Evolutionary conservation across 2,888 invertebrate species (phyloP), one percentile per base, ranked within the genome.

Genomic region (Notocelia uddmanniana): DNA sequence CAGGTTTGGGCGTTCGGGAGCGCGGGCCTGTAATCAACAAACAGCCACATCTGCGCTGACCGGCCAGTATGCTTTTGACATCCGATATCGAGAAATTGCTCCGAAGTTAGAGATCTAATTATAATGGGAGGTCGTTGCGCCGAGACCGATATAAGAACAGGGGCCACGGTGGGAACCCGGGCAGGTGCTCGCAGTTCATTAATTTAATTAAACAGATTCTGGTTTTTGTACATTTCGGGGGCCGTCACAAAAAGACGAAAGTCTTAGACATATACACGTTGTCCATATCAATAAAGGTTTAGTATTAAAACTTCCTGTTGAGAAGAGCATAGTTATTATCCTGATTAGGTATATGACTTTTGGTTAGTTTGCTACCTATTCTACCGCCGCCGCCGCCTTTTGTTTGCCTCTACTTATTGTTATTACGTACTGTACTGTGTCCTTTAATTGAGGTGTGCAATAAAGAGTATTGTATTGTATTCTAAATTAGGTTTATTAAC

Each of bases 161-260:
- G n/a, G 26, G 26, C n/a, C 3, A 1, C 55, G 63, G 31, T 34
- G 66, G 66, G 59, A 62, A 37, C 70, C 58, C 45, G 41, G 21
- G 60, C 54, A 52, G 60, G 60, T 59, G 66, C 69, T 45, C 54
- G 54, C 48, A 59, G 66, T 52, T 52, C 64, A 37, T 66, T 66
- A 45, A 62, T 31, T 55, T 68, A 37, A 70, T 70, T 70, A 70
- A 57, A 45, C 69, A 23, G 62, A 69, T 58, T 26, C 66, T 21
- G 58, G 52, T 71, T 71, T 66, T 70, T 41, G 63, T 50, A 50
- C 19, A 21, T 15, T 19, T 34, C 34, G 18, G 31, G 31, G 18
- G 21, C 8, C 6, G n/a, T 23, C 23, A 34, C 10, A 64, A 34
- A 63, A 64, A 64, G 37, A 52, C 18, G 50, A 63, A 26, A 63